Conservation (phyloP, 2,888 invertebrate genomes). For the Sphaerophoria rueppellii region DNA sequence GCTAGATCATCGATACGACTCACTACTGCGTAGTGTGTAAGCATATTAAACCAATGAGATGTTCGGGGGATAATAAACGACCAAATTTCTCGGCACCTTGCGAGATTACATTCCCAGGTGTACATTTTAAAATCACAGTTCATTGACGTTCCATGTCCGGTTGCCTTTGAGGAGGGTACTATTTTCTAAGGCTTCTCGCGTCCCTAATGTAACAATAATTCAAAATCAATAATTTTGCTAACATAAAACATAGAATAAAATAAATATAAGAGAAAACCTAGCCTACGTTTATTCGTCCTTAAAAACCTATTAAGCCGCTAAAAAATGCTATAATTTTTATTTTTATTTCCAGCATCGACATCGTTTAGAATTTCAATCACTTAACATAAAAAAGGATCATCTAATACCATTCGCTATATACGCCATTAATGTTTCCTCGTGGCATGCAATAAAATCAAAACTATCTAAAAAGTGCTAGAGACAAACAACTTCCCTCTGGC, state of each 20-base stretch:
- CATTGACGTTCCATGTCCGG: too few relatives aligned
- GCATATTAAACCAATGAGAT: too few relatives aligned
- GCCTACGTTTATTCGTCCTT: not conserved
- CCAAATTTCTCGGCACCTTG: too few relatives aligned
- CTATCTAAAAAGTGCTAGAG: conserved; percentile 21
- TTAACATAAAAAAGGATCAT: conserved; percentile 33
- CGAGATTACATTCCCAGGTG: too few relatives aligned
- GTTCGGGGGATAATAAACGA: too few relatives aligned
- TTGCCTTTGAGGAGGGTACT: too few relatives aligned
- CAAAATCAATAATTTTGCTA: too few relatives aligned
- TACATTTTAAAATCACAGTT: too few relatives aligned
- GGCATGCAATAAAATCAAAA: conserved; percentile 41
- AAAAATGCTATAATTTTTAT: conserved; percentile 11
- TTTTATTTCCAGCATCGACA: not conserved
- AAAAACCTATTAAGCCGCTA: conserved; percentile 2
- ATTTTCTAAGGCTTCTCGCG: too few relatives aligned
- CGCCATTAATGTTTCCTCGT: conserved; percentile 24
- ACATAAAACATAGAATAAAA: not conserved
- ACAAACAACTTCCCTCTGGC: conserved; percentile 7
- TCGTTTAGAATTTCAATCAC: conserved; percentile 32
- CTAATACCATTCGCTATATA: not conserved
- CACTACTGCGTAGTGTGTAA: too few relatives aligned
- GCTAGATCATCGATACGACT: too few relatives aligned
- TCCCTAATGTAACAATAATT: too few relatives aligned
- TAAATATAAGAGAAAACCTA: not conserved